Conservation (phyloP, 1,140 invertebrate species). For the Mactra quadrangularis region DNA sequence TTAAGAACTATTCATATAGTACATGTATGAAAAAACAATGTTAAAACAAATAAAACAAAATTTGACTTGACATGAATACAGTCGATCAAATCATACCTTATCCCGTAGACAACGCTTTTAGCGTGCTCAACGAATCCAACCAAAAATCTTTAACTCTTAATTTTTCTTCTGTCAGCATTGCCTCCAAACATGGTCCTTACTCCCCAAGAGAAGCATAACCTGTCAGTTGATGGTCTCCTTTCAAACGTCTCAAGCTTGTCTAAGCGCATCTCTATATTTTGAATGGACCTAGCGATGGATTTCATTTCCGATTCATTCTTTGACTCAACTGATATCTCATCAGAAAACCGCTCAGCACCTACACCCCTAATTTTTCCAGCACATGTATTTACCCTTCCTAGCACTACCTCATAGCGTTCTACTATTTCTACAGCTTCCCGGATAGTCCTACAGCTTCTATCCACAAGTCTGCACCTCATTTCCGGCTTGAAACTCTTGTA, state of each 20-base stretch:
- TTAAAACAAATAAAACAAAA: no score
- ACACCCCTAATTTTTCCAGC: constrained; percentile 80
- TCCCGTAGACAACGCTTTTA: no score
- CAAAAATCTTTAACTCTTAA: no score
- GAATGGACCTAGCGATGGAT: neutral
- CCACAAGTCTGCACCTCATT: constrained; percentile 37
- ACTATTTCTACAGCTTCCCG: constrained; percentile 44
- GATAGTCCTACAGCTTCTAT: constrained; percentile 18
- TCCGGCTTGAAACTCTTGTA: constrained; percentile 9
- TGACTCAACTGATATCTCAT: neutral
- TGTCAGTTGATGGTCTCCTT: neutral
- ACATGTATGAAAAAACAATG: no score
- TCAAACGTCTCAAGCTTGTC: neutral
- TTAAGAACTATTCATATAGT: no score
- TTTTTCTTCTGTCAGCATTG: neutral
- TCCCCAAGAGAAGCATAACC: constrained; percentile 13
- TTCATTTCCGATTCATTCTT: neutral
- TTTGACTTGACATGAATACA: no score
- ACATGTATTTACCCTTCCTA: constrained; percentile 57
- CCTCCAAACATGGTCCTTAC: neutral
- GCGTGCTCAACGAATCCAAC: no score
- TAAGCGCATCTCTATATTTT: constrained; percentile 8
- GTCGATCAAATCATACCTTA: no score
- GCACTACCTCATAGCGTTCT: constrained; percentile 34
- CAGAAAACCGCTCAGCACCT: neutral